Base-by-base conservation (phyloP, 35 echinoderm and acorn worm genomes). In the Antedon bifida region DNA sequence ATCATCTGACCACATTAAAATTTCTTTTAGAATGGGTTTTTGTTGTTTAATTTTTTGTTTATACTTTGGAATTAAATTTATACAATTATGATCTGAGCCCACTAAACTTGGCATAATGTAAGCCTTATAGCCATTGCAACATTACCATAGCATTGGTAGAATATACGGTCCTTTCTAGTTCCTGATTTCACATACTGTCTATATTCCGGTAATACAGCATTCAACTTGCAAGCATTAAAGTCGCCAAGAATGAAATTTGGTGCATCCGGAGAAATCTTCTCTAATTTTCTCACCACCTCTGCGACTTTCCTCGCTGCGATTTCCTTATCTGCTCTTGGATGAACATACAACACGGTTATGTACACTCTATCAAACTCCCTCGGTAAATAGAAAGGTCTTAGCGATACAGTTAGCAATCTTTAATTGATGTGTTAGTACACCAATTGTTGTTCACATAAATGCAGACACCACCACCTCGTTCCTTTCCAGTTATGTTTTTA, bases 361-460 rank as follows among this genome's bases (percentile, higher is more conserved):
- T 42, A 42, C 38, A 42, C 38, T 42, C 4, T 14, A 42, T 42
- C 14, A 42, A 90, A 82, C 73, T 86, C 79, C 36, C 79, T 26
- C 29, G 83, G 84, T 31, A 90, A 64, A 44, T 86, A 90, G 39
- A 76, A 90, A 36, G 83, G 84, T 14, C 88, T 34, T 3, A 86
- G 78, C 4, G 77, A 39, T 7, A 90, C 83, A 31, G 88, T 82
- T 8, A 90, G 36, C 19, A 82, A 55, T 77, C 36, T 77, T 81
- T 86, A 12, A 90, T 34, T 14, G 19, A 2, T 35, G 55, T 74
- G 56, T 85, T 90, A 32, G 33, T 39, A 34, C 84, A 90, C 88
- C 83, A 85, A 74, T 36, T 80, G 13, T 75, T 77, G 38, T 90
- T 86, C 5, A 86, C 35, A 31, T 90, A 90, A 32, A 85, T 28